Evolutionary conservation across 2,113 vertebrate species (phyloP).

Genomic region (Protomyctophum bolini): DNA sequence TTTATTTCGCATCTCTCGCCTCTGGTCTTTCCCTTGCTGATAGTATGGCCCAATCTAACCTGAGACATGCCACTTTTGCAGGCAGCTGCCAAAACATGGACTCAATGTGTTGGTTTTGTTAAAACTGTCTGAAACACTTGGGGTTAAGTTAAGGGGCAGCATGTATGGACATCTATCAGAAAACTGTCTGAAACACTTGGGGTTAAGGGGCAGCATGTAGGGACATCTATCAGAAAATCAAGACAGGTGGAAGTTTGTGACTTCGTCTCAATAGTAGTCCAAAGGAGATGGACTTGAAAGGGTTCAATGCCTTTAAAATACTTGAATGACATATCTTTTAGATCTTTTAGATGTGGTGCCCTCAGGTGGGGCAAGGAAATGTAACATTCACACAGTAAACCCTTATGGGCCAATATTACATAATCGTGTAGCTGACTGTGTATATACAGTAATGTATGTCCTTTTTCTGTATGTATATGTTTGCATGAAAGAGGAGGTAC

Average conservation of each 20-base stretch:
- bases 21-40: slow-evolving; percentile 8
- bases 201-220: neutral
- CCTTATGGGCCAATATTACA: no score
- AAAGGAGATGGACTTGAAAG: no score
- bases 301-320: neutral
- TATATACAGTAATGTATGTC: slow-evolving; percentile 2
- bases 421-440: neutral
- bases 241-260: neutral
- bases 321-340: neutral
- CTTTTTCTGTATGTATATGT: neutral
- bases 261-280: slow-evolving; percentile 3
- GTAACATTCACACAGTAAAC: no score
- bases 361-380: neutral
- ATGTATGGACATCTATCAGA: slow-evolving; percentile 15
- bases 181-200: slow-evolving; percentile 19
- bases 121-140: slow-evolving; percentile 28
- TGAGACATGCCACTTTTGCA: slow-evolving; percentile 24
- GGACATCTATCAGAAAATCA: slow-evolving; percentile 39
- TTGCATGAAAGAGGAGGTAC: neutral
- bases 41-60: slow-evolving; percentile 28
- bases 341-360: slow-evolving; percentile 12
- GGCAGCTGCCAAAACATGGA: slow-evolving; percentile 20
- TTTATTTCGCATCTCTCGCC: slow-evolving; percentile 6
- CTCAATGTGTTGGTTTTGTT: slow-evolving; percentile 21
- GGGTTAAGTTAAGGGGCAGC: slow-evolving; percentile 1